Evolutionary conservation across 2,888 invertebrate genomes (phyloP).

Genomic region (Melieria omissa): DNA sequence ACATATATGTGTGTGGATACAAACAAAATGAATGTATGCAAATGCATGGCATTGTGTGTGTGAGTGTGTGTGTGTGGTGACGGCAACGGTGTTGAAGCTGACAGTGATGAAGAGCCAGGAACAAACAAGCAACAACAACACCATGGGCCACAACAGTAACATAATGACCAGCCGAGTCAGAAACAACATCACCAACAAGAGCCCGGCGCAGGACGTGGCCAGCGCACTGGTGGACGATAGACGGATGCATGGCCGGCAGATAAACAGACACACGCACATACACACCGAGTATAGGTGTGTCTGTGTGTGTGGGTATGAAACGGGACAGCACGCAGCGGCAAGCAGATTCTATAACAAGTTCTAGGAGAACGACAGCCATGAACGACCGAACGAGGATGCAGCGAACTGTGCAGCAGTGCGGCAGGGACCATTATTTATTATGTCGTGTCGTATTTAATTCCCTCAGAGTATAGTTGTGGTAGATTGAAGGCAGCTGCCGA

Average conservation of each 20-base stretch:
- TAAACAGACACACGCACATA: neutral
- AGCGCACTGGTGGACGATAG: neutral
- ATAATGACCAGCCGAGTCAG: neutral
- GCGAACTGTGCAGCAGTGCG: no score
- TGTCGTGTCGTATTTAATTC: conserved; percentile 25
- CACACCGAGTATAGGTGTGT: no score
- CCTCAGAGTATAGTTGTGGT: neutral
- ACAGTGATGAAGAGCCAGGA: conserved; percentile 32
- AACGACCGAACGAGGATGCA: no score
- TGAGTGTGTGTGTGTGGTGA: conserved; percentile 13
- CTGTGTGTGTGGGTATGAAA: no score
- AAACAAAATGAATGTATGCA: neutral
- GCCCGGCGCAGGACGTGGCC: neutral
- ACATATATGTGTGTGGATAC: neutral
- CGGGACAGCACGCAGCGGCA: no score
- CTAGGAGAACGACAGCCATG: no score
- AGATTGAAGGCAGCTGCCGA: no score
- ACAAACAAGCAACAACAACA: conserved; percentile 1
- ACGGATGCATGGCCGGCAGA: neutral
- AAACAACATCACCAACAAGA: neutral
- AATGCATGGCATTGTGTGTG: conserved; percentile 13
- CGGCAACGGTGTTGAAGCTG: conserved; percentile 25
- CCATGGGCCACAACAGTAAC: neutral
- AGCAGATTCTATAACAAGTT: no score
- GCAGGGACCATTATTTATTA: conserved; percentile 21